Evolutionary conservation across 2,888 invertebrate genomes (phyloP), one percentile per base, ranked within the genome.

Genomic region (Agrochola litura): DNA sequence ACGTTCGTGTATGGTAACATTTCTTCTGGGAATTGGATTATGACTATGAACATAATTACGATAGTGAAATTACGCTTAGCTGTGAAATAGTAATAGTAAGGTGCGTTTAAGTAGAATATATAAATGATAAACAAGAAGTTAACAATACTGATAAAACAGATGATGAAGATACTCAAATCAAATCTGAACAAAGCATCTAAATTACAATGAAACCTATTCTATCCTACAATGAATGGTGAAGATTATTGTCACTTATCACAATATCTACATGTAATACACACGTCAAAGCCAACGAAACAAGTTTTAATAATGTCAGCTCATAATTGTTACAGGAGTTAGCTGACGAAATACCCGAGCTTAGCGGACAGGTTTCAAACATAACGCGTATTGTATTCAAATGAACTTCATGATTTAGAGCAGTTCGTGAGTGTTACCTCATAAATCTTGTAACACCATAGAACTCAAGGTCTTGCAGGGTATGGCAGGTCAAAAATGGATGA

Each of bases 361-460:
- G 81, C 88, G 83, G 90, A 91, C 92, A 91, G 90, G 90, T 92
- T 89, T 86, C 66, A 89, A 86, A 85, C 91, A 89, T 85, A 89
- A 84, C 88, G 79, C 80, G 89, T 89, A 95, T 95, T 95, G 95
- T 95, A 95, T 95, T 93, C 92, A 94, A 95, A 95, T 95, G 88
- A 91, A 88, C 85, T 82, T 76, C 86, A 92, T 92, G 90, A 93
- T 93, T 91, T 92, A 92, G 92, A 92, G 86, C 90, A 89, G 77
- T 83, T 82, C 88, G 89, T 90, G 89, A 86, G 88, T 89, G 86
- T 91, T 91, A 90, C 89, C 80, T 87, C 90, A 89, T 89, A 90
- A 84, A 89, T 90, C 89, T 90, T 88, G 88, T 89, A 87, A 89
- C 85, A 83, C 86, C 77, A 77, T 85, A 76, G 43, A 52, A 56